Evolutionary conservation across 1,140 invertebrate species (phyloP).

Genomic region (Venturia canescens): DNA sequence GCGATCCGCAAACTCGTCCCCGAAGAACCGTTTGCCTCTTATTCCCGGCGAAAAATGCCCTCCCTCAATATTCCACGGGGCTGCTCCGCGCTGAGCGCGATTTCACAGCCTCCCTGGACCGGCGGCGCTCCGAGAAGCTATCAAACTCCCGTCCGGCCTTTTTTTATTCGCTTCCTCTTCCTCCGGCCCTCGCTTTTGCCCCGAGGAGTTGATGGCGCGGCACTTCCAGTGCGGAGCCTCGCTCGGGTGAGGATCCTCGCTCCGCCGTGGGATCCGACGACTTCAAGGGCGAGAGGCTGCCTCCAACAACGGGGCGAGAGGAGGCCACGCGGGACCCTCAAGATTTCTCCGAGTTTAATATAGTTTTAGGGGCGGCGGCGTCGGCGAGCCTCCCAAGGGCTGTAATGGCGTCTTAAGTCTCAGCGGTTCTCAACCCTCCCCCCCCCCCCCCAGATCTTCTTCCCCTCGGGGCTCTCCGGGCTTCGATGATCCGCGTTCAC

Average conservation of each 20-base stretch:
- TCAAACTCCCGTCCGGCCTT: background rate
- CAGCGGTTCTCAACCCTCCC: constrained; percentile 68
- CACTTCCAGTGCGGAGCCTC: background rate
- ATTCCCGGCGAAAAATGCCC: background rate
- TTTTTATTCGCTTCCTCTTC: background rate
- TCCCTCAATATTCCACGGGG: background rate
- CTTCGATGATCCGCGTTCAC: too few species aligned
- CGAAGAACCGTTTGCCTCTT: background rate
- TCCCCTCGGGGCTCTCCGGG: too few species aligned
- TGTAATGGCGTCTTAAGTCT: constrained; percentile 77
- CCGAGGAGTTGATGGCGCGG: background rate
- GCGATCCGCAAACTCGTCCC: background rate
- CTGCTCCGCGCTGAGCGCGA: background rate
- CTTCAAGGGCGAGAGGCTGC: constrained; percentile 49
- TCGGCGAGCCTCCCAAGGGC: constrained; percentile 64
- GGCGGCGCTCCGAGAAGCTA: background rate
- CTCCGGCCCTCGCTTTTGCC: background rate
- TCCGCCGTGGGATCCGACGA: background rate
- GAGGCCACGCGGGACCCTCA: constrained; percentile 61
- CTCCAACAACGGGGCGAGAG: too few species aligned
- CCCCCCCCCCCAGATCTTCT: background rate
- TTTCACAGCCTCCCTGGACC: background rate
- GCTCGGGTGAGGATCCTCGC: background rate
- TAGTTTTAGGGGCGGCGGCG: constrained; percentile 76
- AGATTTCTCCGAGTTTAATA: constrained; percentile 77